phyloP scores from a whole-genome alignment of 2,113 vertebrate genomes.

The Furnarius figulus region DNA sequence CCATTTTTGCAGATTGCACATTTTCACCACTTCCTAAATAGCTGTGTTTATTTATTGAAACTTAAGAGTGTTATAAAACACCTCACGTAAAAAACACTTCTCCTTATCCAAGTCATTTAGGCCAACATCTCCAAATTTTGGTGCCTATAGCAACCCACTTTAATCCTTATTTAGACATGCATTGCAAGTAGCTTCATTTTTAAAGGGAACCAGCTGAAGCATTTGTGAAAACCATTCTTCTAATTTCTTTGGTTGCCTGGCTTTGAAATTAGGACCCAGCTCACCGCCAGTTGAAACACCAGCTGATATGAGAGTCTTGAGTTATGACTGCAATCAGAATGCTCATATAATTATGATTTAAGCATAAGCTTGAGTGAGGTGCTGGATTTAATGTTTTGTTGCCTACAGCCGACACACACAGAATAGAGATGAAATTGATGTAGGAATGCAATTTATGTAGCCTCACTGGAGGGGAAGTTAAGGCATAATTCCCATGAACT shows the following conservation, averaged over 20 bases:
- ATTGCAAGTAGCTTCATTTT: neutral
- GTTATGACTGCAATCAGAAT: neutral
- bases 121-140: neutral
- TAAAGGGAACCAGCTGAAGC: neutral
- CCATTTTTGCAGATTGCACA: conserved; percentile 89
- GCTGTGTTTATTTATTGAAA: conserved; percentile 81
- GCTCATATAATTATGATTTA: neutral
- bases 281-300: neutral
- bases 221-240: neutral
- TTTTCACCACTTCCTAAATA: conserved; percentile 91
- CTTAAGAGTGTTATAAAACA: conserved; percentile 64
- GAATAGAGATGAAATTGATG: neutral
- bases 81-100: conserved; percentile 16
- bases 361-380: neutral
- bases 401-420: neutral
- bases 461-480: neutral
- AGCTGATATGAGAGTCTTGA: neutral
- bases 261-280: neutral
- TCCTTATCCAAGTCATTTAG: neutral
- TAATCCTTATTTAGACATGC: neutral
- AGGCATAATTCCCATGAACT: neutral
- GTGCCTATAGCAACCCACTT: neutral
- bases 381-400: neutral
- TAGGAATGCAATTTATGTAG: neutral
- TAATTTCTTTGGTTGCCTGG: neutral